A percentile compares a stretch with the other conserved stretches of the same genome.
Evolutionary conservation across 2,113 vertebrate species (phyloP).

Genomic region (Cyphomyrus discorhynchus): DNA sequence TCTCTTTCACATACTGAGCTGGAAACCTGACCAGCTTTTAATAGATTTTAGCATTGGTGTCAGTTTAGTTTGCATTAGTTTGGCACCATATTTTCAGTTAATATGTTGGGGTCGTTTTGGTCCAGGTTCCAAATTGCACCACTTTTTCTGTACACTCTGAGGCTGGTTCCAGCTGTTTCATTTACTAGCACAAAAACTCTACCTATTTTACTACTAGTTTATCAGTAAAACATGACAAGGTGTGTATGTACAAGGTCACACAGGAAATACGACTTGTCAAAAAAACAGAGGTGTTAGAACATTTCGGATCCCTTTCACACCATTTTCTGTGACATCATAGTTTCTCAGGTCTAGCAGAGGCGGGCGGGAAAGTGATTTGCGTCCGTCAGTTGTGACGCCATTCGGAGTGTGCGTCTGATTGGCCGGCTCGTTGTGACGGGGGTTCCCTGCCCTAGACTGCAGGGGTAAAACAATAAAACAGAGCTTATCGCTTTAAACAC

Average conservation of each 20-base stretch:
- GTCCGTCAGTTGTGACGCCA: constrained; percentile 35
- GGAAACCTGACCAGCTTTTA: neutral
- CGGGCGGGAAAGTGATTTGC: constrained; percentile 22
- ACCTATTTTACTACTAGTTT: neutral
- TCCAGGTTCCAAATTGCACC: neutral
- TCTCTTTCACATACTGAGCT: neutral
- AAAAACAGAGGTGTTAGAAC: neutral
- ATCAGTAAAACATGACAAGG: neutral
- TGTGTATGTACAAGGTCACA: neutral
- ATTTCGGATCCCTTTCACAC: constrained; percentile 19
- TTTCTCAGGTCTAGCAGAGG: neutral
- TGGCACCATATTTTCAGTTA: neutral
- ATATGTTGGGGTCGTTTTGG: neutral
- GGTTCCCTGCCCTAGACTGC: constrained; percentile 51
- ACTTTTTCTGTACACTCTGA: neutral
- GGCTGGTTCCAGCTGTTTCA: neutral
- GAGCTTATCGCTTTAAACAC: constrained; percentile 56
- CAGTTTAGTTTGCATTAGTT: neutral
- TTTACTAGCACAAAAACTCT: neutral
- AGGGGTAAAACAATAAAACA: constrained; percentile 64
- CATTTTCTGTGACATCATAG: constrained; percentile 24
- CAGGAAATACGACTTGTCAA: neutral
- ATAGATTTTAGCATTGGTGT: neutral
- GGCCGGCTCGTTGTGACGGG: constrained; percentile 45
- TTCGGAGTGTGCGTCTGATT: constrained; percentile 48